Evolutionary conservation across 2,113 vertebrate species (phyloP).

Genomic region (Nibea coibor): DNA sequence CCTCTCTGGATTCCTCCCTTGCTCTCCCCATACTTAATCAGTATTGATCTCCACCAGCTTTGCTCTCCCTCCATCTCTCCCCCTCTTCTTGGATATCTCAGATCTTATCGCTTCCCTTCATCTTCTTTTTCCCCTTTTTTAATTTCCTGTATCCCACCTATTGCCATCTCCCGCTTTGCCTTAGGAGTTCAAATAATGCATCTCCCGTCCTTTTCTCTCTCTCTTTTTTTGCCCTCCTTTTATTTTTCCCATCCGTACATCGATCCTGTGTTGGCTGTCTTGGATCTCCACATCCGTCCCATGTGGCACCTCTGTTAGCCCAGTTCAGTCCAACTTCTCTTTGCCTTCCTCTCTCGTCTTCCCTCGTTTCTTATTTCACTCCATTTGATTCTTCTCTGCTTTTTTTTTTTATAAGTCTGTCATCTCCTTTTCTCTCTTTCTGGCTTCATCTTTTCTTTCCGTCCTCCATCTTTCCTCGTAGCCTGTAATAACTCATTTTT

Average conservation of each 20-base stretch:
- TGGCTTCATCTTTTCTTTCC: neutral
- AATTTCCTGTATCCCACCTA: slow-evolving; percentile 17
- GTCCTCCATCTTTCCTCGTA: neutral
- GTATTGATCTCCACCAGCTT: slow-evolving; percentile 48
- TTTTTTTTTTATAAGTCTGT: slow-evolving; percentile 13
- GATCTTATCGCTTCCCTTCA: slow-evolving; percentile 8
- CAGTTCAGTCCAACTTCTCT: neutral
- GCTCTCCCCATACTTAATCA: slow-evolving; percentile 50
- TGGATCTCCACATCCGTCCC: slow-evolving; percentile 1
- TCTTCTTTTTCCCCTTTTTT: slow-evolving; percentile 17
- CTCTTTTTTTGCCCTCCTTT: neutral
- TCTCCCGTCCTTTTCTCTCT: neutral
- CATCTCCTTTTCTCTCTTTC: neutral
- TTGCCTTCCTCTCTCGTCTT: neutral
- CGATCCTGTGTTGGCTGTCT: neutral
- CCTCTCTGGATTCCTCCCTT: slow-evolving; percentile 28
- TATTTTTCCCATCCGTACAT: slow-evolving; percentile 5
- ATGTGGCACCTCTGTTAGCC: neutral
- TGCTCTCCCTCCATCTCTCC: neutral
- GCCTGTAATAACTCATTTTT: slow-evolving; percentile 1
- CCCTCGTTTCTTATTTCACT: slow-evolving; percentile 29
- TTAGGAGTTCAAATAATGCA: slow-evolving; percentile 19
- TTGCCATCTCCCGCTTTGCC: neutral
- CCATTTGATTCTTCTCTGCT: neutral
- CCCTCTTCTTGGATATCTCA: neutral